Conservation (phyloP, 1,140 invertebrate species). For the Drosophila nasuta region DNA sequence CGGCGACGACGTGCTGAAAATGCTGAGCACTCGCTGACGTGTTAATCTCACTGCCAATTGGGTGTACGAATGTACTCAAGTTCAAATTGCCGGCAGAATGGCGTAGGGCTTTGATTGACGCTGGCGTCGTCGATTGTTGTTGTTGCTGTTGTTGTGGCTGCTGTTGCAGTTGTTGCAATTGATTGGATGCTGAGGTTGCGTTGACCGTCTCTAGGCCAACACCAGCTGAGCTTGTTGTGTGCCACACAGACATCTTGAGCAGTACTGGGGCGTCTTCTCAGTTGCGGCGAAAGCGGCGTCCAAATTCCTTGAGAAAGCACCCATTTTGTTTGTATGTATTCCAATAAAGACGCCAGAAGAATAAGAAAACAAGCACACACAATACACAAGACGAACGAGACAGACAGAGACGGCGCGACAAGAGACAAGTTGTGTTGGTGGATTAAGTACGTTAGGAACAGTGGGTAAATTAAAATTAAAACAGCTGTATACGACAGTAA, state of each 20-base stretch:
- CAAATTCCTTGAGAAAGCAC: slow-evolving; percentile 30
- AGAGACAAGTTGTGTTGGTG: slow-evolving; percentile 26
- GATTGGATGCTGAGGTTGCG: slow-evolving; percentile 19
- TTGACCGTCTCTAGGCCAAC: slow-evolving; percentile 82
- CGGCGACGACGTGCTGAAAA: slow-evolving; percentile 75
- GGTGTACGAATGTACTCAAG: slow-evolving; percentile 28
- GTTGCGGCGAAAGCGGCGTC: background rate
- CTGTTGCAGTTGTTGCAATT: slow-evolving; percentile 11
- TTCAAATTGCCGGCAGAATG: slow-evolving; percentile 34
- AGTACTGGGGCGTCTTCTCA: background rate
- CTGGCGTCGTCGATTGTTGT: slow-evolving; percentile 12
- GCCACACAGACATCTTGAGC: slow-evolving; percentile 85
- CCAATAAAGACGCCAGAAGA: slow-evolving; percentile 7
- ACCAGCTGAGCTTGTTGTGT: slow-evolving; percentile 81
- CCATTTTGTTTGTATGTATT: slow-evolving; percentile 63
- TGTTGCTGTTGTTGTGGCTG: slow-evolving; percentile 5
- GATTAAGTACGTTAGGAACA: slow-evolving; percentile 67
- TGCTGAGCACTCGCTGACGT: slow-evolving; percentile 51
- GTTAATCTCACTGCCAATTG: slow-evolving; percentile 31
- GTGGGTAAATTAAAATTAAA: slow-evolving; percentile 36
- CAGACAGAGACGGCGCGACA: slow-evolving; percentile 24
- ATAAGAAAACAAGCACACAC: slow-evolving; percentile 24
- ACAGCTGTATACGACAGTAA: slow-evolving; percentile 22
- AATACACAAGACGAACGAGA: slow-evolving; percentile 19
- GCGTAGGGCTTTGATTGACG: slow-evolving; percentile 31